A percentile compares a stretch with the other conserved stretches of the same genome.
Evolutionary conservation across 2,888 invertebrate genomes (phyloP).

Genomic region (Xylota segnis): DNA sequence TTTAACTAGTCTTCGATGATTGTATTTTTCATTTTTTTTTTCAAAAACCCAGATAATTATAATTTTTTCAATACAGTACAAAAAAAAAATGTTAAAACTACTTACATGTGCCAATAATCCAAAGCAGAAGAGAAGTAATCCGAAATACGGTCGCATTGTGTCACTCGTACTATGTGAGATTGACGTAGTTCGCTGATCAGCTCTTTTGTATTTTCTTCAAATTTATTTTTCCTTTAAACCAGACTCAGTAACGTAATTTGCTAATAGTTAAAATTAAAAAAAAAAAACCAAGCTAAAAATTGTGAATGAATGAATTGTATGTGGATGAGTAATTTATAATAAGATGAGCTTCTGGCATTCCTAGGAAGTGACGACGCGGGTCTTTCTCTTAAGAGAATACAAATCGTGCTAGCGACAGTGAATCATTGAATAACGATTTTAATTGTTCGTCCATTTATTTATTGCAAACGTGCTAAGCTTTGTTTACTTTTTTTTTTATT

Average conservation of each 20-base stretch:
- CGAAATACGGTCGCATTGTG: conserved; percentile 46
- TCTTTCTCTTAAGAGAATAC: conserved; percentile 28
- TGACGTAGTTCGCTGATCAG: conserved; percentile 46
- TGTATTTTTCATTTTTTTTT: not conserved
- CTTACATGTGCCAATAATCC: conserved; percentile 62
- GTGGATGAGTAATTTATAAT: conserved; percentile 27
- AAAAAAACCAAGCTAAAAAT: conserved; percentile 1
- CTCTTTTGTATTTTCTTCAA: conserved; percentile 46
- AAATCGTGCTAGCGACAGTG: conserved; percentile 35
- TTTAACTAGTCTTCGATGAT: too few relatives aligned
- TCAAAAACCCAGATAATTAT: not conserved
- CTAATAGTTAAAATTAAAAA: conserved; percentile 12
- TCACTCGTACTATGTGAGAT: conserved; percentile 5
- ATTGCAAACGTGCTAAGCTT: not conserved
- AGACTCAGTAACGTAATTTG: not conserved
- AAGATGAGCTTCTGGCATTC: conserved; percentile 8
- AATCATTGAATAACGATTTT: conserved; percentile 34
- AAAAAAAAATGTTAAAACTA: conserved; percentile 17
- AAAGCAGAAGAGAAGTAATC: conserved; percentile 61
- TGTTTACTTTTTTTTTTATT: conserved; percentile 10
- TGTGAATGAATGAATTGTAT: conserved; percentile 37
- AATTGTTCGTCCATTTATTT: not conserved
- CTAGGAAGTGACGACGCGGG: not conserved
- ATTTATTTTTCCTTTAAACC: not conserved
- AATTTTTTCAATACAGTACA: not conserved